Base-by-base conservation (phyloP, 1,140 invertebrate genomes). In the Paraescarpia echinospica region DNA sequence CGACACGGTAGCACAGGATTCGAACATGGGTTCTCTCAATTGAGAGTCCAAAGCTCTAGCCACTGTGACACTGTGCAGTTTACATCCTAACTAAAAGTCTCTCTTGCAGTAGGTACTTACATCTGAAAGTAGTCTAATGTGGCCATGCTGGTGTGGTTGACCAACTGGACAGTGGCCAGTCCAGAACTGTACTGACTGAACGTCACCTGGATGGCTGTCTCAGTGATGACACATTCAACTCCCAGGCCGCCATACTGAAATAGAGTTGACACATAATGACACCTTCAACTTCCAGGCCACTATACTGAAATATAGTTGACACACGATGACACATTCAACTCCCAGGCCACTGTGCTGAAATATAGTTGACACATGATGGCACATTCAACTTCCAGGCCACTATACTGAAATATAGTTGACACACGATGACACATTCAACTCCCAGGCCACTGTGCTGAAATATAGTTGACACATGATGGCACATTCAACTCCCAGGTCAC, bases 361-460 rank as follows among this genome's bases (percentile, higher is more conserved):
- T 91, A 91, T 33, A 91, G 31, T 12, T 18, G n/a, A 33, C 12
- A 51, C 48, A n/a, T 98, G 33, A 98, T 97, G 95, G 99, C 98
- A 92, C 98, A 97, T 95, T 99, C 98, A 2, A 99, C 98, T 96
- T 98, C 97, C 31, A 99, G 96, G 9, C 98, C 98, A 93, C 98
- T 98, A 95, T 97, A 98, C 96, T 96, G 93, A 88, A 95, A 93
- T 92, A 91, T 33, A 91, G 31, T 33, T 18, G n/a, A n/a, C n/a
- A n/a, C n/a, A n/a, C n/a, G n/a, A n/a, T n/a, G 95, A 99, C 98
- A 92, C 98, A 97, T 95, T 99, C 98, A 2, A 99, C 98, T 92
- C 51, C 35, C 33, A n/a, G 48, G 27, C 59, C 59, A 77, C 59
- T 18, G 27, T 77, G 22, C 59, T 22, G 59, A 77, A 77, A 77